Conservation (phyloP, 2,797 vertebrate species). For the Somateria mollissima region DNA sequence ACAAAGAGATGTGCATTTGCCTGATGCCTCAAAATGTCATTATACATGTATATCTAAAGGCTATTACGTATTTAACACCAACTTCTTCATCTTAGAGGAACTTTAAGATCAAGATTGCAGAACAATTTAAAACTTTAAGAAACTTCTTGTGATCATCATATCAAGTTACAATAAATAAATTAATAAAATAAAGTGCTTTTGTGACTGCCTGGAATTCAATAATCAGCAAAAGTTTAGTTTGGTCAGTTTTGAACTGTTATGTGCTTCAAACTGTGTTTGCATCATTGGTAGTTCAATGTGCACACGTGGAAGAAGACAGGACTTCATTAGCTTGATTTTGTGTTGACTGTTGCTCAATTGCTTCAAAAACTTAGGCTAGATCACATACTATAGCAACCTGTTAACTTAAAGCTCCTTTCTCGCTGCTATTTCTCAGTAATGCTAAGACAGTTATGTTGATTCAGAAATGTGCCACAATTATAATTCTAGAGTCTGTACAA, state of each 20-base stretch:
- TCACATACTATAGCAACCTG: neutral
- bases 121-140: neutral
- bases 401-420: neutral
- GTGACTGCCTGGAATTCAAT: neutral
- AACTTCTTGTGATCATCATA: neutral
- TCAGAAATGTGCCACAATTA: neutral
- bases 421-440: neutral
- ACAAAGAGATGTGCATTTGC: neutral
- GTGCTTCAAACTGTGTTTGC: neutral
- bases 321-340: neutral
- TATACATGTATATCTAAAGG: rapidly evolving
- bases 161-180: neutral
- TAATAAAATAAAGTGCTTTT: neutral
- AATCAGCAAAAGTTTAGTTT: neutral
- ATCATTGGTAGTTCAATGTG: neutral
- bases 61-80: neutral
- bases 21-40: neutral
- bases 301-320: neutral
- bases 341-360: neutral
- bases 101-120: neutral
- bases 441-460: neutral
- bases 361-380: neutral
- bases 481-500: neutral
- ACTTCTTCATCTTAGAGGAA: neutral
- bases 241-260: neutral